A percentile compares a stretch with the other conserved stretches of the same genome.
Evolutionary conservation across 1,140 invertebrate genomes (phyloP).

Genomic region (Nymphalis io): DNA sequence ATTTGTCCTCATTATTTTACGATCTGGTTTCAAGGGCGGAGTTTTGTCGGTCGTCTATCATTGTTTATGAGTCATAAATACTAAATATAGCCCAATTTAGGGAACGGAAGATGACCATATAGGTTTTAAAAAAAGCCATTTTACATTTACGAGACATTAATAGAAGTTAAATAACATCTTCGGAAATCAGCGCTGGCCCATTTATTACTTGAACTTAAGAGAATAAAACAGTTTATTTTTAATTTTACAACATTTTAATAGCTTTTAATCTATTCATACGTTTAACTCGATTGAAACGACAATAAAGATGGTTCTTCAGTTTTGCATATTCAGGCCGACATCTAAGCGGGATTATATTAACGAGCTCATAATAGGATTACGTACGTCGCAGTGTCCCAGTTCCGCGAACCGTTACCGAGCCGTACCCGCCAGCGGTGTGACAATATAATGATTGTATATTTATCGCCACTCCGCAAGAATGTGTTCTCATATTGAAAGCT

Average conservation of each 20-base stretch:
- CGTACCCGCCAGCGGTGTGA: constrained; percentile 60
- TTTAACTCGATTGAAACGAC: constrained; percentile 14
- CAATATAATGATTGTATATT: constrained; percentile 75
- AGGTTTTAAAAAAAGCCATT: constrained; percentile 19
- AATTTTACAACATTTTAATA: background rate
- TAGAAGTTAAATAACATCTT: background rate
- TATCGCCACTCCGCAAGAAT: constrained; percentile 55
- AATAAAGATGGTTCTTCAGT: constrained; percentile 26
- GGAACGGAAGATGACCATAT: constrained; percentile 18
- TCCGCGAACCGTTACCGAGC: constrained; percentile 67
- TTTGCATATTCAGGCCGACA: constrained; percentile 34
- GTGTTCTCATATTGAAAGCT: constrained; percentile 39
- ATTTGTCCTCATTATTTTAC: constrained; percentile 65
- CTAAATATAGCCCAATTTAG: constrained; percentile 36
- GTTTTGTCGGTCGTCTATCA: constrained; percentile 56
- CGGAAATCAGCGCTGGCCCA: background rate
- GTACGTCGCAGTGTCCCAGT: constrained; percentile 65
- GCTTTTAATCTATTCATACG: constrained; percentile 3
- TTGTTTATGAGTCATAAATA: constrained; percentile 55
- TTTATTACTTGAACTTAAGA: background rate
- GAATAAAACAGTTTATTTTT: background rate
- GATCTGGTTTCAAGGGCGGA: constrained; percentile 52
- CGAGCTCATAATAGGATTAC: constrained; percentile 78
- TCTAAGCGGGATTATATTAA: constrained; percentile 68
- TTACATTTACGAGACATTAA: constrained; percentile 40